Evolutionary conservation across 2,888 invertebrate genomes (phyloP).

Genomic region (Nomada ferruginata): DNA sequence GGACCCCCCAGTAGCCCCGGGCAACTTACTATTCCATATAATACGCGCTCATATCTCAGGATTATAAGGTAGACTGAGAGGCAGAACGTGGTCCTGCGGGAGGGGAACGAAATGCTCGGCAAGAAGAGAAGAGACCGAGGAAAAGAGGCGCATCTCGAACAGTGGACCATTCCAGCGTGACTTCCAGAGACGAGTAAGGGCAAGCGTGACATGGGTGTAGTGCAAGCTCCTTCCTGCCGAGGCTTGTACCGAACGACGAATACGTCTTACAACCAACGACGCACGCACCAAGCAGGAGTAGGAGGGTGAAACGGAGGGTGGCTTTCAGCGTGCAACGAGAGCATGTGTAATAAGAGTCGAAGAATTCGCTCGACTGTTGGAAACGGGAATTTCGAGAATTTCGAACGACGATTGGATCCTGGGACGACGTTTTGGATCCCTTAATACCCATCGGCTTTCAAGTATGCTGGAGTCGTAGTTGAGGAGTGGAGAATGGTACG

Average conservation of each 20-base stretch:
- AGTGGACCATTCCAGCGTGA: slow-evolving; percentile 64
- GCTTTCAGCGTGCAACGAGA: slow-evolving; percentile 64
- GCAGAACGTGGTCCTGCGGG: slow-evolving; percentile 56
- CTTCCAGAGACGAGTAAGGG: slow-evolving; percentile 57
- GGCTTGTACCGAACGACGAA: slow-evolving; percentile 63
- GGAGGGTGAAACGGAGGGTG: slow-evolving; percentile 50
- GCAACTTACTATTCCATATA: slow-evolving; percentile 80
- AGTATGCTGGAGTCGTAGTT: slow-evolving; percentile 1
- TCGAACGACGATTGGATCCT: slow-evolving; percentile 48
- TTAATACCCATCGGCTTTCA: slow-evolving; percentile 16
- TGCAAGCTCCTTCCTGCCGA: slow-evolving; percentile 55
- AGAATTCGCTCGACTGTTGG: slow-evolving; percentile 73
- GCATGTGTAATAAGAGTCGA: slow-evolving; percentile 74
- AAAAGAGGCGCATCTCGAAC: slow-evolving; percentile 33
- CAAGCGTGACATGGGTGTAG: slow-evolving; percentile 62
- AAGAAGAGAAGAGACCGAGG: slow-evolving; percentile 32
- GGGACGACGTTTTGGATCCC: slow-evolving; percentile 65
- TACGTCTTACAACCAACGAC: slow-evolving; percentile 71
- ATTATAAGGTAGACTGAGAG: slow-evolving; percentile 78
- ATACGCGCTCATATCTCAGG: slow-evolving; percentile 83
- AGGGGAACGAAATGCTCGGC: slow-evolving; percentile 51
- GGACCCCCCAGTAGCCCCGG: slow-evolving; percentile 74
- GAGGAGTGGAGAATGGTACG: background rate
- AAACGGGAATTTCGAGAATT: slow-evolving; percentile 69
- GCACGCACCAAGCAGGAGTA: slow-evolving; percentile 28